Evolutionary conservation across 1,140 invertebrate genomes (phyloP).

Genomic region (Bacillus rossius): DNA sequence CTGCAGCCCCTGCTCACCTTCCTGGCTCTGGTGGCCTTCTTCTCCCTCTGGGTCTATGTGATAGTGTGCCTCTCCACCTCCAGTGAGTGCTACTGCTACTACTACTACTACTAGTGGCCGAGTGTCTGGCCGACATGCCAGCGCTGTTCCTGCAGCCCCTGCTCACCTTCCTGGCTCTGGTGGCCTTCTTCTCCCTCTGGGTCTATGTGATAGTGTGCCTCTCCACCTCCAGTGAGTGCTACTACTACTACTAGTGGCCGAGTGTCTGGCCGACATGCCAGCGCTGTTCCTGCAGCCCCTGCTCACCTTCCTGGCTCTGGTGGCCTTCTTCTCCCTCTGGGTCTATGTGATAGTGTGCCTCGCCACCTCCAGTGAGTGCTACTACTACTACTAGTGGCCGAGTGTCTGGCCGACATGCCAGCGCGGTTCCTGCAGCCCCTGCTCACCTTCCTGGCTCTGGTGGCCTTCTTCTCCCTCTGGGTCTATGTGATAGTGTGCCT

Average conservation of each 20-base stretch:
- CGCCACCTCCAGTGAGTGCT: constrained; percentile 64
- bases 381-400: too few species aligned
- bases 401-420: constrained; percentile 74
- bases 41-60: constrained; percentile 78
- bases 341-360: constrained; percentile 66
- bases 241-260: too few species aligned
- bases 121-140: constrained; percentile 74
- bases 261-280: constrained; percentile 74
- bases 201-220: constrained; percentile 66
- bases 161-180: constrained; percentile 72
- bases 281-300: constrained; percentile 83
- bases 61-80: constrained; percentile 64
- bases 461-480: constrained; percentile 82
- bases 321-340: constrained; percentile 82
- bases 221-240: constrained; percentile 64
- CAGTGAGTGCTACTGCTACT: too few species aligned
- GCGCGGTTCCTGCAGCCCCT: constrained; percentile 83
- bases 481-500: constrained; percentile 66
- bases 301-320: constrained; percentile 72
- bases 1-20: constrained; percentile 86
- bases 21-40: constrained; percentile 67
- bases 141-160: constrained; percentile 83
- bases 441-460: constrained; percentile 72
- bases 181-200: constrained; percentile 82
- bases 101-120: too few species aligned